These are phyloP conservation scores for Axis porcinus DNA, from an alignment of 2,113 vertebrate species.

Conservation along the genomic window DNA sequence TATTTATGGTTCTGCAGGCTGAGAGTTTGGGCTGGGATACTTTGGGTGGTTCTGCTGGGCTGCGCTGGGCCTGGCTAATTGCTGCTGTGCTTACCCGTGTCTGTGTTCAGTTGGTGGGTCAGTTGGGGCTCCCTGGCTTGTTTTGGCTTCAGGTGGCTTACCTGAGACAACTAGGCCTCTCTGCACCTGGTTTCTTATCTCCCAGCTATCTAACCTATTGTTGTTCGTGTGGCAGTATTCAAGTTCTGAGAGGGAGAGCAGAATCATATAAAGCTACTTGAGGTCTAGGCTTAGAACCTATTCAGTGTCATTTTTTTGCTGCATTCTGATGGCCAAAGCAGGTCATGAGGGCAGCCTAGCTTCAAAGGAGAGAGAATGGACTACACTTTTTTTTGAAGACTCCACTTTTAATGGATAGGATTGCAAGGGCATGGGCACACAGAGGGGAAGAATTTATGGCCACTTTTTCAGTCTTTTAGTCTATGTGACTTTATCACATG, in stretches of 20 bases:
- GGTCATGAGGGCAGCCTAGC: not conserved
- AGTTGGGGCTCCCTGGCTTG: not conserved
- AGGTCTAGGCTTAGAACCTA: not conserved
- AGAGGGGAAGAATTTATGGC: not conserved
- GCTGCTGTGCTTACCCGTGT: not conserved
- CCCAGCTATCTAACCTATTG: not conserved
- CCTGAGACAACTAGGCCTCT: not conserved
- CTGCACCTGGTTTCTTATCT: not conserved
- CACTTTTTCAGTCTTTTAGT: not conserved
- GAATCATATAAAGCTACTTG: not conserved
- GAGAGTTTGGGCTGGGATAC: not conserved
- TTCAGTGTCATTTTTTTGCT: not conserved
- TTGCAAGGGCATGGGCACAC: not conserved
- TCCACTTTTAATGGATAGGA: not conserved
- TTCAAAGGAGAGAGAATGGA: not conserved
- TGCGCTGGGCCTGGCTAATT: not conserved
- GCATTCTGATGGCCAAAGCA: not conserved
- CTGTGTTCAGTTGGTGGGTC: not conserved
- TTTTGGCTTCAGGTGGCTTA: not conserved
- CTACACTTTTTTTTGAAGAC: not conserved
- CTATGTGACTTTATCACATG: constrained; percentile 7
- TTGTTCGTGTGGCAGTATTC: not conserved
- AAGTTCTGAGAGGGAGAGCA: constrained; percentile 6
- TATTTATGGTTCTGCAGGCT: not conserved
- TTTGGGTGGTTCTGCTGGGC: not conserved